phyloP scores from a whole-genome alignment of 1,140 invertebrate genomes.

The Archegozetes longisetosus region DNA sequence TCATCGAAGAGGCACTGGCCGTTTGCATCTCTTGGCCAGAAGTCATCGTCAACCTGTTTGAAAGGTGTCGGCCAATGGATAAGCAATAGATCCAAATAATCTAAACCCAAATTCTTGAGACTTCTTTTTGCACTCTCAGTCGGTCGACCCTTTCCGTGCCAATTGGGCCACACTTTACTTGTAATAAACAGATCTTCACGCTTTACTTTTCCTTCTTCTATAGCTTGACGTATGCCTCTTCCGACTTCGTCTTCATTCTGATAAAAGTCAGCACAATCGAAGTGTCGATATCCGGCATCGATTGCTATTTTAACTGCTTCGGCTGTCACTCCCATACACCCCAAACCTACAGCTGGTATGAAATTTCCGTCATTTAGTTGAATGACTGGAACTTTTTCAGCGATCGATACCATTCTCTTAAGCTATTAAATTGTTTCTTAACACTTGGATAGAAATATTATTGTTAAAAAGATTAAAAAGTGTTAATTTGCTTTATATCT shows the following conservation, averaged over 20 bases:
- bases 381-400: neutral
- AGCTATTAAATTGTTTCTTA: too few species aligned
- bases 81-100: constrained; percentile 65
- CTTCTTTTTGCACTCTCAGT: constrained; percentile 42
- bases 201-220: constrained; percentile 49
- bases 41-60: constrained; percentile 35
- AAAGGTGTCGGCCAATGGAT: constrained; percentile 59
- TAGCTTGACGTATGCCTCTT: constrained; percentile 47
- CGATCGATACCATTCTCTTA: constrained; percentile 3
- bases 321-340: constrained; percentile 42
- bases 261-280: constrained; percentile 76
- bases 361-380: constrained; percentile 14
- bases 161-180: constrained; percentile 44
- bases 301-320: constrained; percentile 61
- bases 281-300: constrained; percentile 63
- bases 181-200: constrained; percentile 67
- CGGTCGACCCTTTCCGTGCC: constrained; percentile 45
- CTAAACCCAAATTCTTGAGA: constrained; percentile 45
- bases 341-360: constrained; percentile 21
- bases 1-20: constrained; percentile 24
- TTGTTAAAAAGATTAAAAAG: too few species aligned
- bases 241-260: constrained; percentile 72
- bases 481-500: too few species aligned
- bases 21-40: constrained; percentile 34
- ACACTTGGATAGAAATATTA: too few species aligned